Base-by-base conservation (phyloP, 2,888 invertebrate genomes). In the Campoplex nolae region DNA sequence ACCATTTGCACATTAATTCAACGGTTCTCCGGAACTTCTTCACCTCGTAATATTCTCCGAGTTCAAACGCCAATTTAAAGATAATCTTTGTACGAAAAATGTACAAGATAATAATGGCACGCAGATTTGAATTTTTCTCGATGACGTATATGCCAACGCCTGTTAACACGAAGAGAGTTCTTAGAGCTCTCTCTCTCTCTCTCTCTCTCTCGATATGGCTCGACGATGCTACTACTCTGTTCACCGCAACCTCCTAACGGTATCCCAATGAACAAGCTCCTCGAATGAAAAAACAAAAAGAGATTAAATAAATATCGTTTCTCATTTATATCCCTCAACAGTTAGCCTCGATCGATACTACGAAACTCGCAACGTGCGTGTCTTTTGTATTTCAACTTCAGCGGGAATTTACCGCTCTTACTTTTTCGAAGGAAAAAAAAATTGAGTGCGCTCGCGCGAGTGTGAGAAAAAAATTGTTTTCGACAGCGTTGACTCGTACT, bases 331-430 rank as follows among this genome's bases (percentile, higher is more conserved):
- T 75, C 42, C 6, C 28, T 23, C 28, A 18, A 71, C 71, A 9
- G 71, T 51, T 71, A 71, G 18, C n/a, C 71, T 71, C 28, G 51
- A 71, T 45, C 28, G 28, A 70, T 48, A 70, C 48, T 70, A 16
- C 28, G 70, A 70, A 70, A 70, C 13, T 45, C 7, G 4, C 3
- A 23, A 70, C 16, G 13, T 48, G 23, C 45, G 16, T 48, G 13
- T 3, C 48, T 48, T 48, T 48, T 48, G 48, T 48, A 48, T 48
- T 48, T 48, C 13, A 48, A 48, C 3, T 48, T 1, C 1, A 16
- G 13, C 13, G 11, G 1, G 1, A 13, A 48, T 48, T 48, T 48
- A 48, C 48, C 13, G 48, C 4, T 48, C 16, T 3, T 48, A 1
- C 9, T 48, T 48, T 16, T 16, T 16, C 16, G 3, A 48, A 48